Base-by-base conservation (phyloP, 2,888 invertebrate species). In the Balanococcus diminutus region DNA sequence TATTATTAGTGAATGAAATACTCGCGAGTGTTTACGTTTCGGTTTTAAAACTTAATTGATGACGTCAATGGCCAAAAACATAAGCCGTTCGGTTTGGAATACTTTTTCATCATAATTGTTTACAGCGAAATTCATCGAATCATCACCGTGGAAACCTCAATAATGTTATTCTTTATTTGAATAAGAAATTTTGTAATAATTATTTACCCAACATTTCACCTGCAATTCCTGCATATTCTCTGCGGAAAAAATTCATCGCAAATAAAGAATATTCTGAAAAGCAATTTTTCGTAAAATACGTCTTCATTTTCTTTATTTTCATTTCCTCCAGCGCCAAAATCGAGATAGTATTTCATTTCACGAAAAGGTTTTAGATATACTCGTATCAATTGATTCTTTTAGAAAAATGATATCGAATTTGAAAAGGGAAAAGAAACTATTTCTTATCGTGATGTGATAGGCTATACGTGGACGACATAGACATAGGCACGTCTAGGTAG, bases 21-120 rank as follows among this genome's bases (percentile, higher is more conserved):
- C n/a, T n/a, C 19, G 19, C 56, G 22, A 22, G 22, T 22, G 56
- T 56, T 56, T 56, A 22, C 56, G 56, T 56, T 56, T 46, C n/a
- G n/a, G n/a, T n/a, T 56, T 22, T 56, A 56, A 22, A 56, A 56
- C 22, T 56, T 56, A 22, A 56, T 56, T 56, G 56, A 56, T 56
- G 56, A 56, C 56, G 56, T 56, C 56, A 56, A 56, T 56, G 56
- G 56, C 56, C 56, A 56, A 56, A 56, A 51, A 56, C 19, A 56
- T 56, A 56, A 56, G 22, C 56, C 56, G 22, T 56, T 11, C 22
- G 56, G 56, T 22, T 56, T 22, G n/a, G n/a, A n/a, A 56, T 56
- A 11, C 42, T 56, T 56, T 56, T 56, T 56, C 56, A 56, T 56
- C 22, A 56, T 56, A 56, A 56, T 19, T 56, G 56, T 56, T 56